Base-by-base conservation (phyloP, 2,888 invertebrate genomes). In the Imbricaverruca yamaguchii region DNA sequence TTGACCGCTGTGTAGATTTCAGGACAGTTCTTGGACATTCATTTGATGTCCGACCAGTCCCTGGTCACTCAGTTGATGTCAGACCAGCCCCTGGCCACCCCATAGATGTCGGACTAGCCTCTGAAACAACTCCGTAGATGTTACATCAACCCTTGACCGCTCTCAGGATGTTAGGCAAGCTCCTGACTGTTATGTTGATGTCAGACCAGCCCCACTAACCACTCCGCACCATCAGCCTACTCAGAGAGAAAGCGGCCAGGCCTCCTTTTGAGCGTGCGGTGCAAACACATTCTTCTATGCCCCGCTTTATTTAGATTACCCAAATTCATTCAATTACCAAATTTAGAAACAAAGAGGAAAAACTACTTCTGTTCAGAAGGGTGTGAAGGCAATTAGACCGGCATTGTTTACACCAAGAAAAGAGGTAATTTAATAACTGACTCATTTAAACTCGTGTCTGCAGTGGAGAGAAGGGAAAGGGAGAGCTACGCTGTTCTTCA, bases 291-390 rank as follows among this genome's bases (percentile, higher is more conserved):
- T 39, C 21, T 53, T 53, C 74, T 39, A 18, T 18, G 18, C 74
- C 74, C 15, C 55, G 21, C 74, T 74, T 74, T 74, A 74, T 74
- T 74, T 74, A 74, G 74, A 74, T 74, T 55, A 74, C 21, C 74
- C 74, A 74, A 74, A 74, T 74, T 53, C 74, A 74, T 74, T 74
- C 74, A 74, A 74, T 74, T 74, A 74, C 21, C 74, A 74, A 74
- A 74, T 74, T 74, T 55, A 74, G 74, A 74, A 74, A 74, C 74
- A 74, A 74, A 74, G 74, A 74, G 3, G 55, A 74, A 74, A 74
- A 55, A 53, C 55, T 55, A 55, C 74, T 74, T 74, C 53, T 74
- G 74, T 74, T 53, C 74, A 74, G 74, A 55, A 21, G 53, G 55
- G 55, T 53, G 74, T 74, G 74, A 74, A 74, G 74, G 74, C 74